phyloP scores from a whole-genome alignment of 1,140 invertebrate genomes.

The Steinernema khuongi region DNA sequence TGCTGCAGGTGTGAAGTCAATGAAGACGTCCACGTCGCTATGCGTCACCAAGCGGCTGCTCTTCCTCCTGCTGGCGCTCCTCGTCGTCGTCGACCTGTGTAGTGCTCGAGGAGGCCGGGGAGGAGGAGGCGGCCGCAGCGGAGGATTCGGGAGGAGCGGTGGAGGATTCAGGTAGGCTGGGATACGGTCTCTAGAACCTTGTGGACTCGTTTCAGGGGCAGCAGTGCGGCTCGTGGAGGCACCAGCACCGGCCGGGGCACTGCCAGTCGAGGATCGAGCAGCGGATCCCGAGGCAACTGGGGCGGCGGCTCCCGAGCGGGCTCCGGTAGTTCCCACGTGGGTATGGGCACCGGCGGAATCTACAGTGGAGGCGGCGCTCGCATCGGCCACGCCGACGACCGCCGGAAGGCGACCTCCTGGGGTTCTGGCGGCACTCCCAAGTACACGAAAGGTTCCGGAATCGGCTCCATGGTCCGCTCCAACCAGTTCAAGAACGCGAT shows the following conservation, averaged over 20 bases:
- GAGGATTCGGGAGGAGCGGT: slow-evolving; percentile 15
- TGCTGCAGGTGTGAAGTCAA: background rate
- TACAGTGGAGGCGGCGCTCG: background rate
- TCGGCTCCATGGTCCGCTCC: slow-evolving; percentile 49
- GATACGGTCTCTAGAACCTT: background rate
- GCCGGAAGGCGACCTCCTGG: background rate
- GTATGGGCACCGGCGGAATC: background rate
- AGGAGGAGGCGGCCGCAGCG: slow-evolving; percentile 3
- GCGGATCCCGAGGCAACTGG: background rate
- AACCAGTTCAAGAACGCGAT: slow-evolving; percentile 56
- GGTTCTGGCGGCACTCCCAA: slow-evolving; percentile 17
- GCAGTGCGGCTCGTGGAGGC: background rate
- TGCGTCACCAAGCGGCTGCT: background rate
- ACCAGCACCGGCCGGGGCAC: background rate
- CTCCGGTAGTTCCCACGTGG: background rate
- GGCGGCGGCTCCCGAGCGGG: background rate
- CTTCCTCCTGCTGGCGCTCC: slow-evolving; percentile 21
- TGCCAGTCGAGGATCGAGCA: background rate
- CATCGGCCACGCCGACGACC: background rate
- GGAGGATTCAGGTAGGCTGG: background rate
- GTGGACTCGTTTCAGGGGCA: background rate
- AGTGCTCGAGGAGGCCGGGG: slow-evolving; percentile 15
- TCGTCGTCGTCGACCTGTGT: background rate
- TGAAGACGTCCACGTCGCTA: background rate
- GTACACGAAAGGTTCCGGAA: slow-evolving; percentile 36